phyloP scores from a whole-genome alignment of 2,113 vertebrate genomes.

The Delphinapterus leucas region DNA sequence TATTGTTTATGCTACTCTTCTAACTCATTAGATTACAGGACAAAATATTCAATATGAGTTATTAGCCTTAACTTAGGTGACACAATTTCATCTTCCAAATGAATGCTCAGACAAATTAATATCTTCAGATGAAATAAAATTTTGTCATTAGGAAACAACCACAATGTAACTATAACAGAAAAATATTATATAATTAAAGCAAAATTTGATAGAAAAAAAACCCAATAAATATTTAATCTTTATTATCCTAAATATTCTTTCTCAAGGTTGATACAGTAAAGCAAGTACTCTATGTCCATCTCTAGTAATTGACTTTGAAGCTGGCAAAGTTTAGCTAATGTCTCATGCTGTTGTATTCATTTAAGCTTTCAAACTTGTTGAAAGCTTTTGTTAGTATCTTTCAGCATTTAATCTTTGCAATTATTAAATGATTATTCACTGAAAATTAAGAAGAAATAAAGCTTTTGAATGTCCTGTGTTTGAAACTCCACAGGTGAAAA shows the following conservation, averaged over 20 bases:
- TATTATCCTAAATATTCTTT: background rate
- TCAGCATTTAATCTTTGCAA: background rate
- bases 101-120: background rate
- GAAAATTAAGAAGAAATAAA: background rate
- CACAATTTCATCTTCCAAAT: background rate
- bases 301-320: background rate
- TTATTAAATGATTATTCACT: conserved; percentile 22
- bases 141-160: background rate
- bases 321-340: background rate
- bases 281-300: background rate
- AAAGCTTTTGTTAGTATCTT: background rate
- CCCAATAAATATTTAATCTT: background rate
- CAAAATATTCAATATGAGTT: background rate
- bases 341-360: background rate
- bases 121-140: background rate
- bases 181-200: background rate
- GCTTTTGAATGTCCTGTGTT: background rate
- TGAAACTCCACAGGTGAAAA: background rate
- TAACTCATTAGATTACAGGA: background rate
- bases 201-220: conserved; percentile 6
- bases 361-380: background rate
- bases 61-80: background rate
- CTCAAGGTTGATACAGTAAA: background rate
- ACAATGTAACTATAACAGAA: background rate
- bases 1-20: background rate